phyloP scores from a whole-genome alignment of 2,888 invertebrate genomes.

The Beris chalybata region DNA sequence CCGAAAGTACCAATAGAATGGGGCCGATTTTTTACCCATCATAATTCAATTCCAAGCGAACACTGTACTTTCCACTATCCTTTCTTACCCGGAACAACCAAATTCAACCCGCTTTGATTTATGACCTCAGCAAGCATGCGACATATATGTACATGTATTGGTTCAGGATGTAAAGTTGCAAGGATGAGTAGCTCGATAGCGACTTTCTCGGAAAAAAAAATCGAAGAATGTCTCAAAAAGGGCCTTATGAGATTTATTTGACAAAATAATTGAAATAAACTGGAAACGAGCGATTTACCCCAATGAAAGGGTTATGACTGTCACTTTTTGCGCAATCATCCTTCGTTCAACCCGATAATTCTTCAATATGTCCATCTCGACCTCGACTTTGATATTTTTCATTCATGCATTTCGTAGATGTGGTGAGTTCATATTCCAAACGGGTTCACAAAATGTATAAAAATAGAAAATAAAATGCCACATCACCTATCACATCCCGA shows the following conservation, averaged over 20 bases:
- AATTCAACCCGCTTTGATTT: slow-evolving; percentile 19
- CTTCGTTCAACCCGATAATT: slow-evolving; percentile 25
- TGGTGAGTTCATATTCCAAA: background rate
- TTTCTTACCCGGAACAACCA: background rate
- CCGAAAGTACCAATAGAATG: background rate
- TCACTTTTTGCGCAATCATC: slow-evolving; percentile 35
- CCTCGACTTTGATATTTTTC: no score
- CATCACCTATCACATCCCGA: slow-evolving; percentile 22
- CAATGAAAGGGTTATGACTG: slow-evolving; percentile 36
- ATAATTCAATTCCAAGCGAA: slow-evolving; percentile 19
- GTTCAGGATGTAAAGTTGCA: slow-evolving; percentile 8
- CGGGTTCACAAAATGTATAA: slow-evolving; percentile 2
- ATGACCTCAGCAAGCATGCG: slow-evolving; percentile 18
- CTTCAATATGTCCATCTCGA: slow-evolving; percentile 33
- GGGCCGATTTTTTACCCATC: background rate
- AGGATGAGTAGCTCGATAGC: slow-evolving; percentile 16
- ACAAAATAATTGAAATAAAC: slow-evolving; percentile 39
- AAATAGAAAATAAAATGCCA: slow-evolving; percentile 17
- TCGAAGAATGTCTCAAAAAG: slow-evolving; percentile 2
- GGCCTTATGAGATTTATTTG: slow-evolving; percentile 37
- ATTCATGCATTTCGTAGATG: no score
- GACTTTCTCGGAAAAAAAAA: background rate
- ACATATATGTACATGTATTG: slow-evolving; percentile 11
- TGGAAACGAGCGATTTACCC: slow-evolving; percentile 36
- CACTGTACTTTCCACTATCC: slow-evolving; percentile 5